phyloP scores from a whole-genome alignment of 2,113 vertebrate genomes.

The Vulpes vulpes region DNA sequence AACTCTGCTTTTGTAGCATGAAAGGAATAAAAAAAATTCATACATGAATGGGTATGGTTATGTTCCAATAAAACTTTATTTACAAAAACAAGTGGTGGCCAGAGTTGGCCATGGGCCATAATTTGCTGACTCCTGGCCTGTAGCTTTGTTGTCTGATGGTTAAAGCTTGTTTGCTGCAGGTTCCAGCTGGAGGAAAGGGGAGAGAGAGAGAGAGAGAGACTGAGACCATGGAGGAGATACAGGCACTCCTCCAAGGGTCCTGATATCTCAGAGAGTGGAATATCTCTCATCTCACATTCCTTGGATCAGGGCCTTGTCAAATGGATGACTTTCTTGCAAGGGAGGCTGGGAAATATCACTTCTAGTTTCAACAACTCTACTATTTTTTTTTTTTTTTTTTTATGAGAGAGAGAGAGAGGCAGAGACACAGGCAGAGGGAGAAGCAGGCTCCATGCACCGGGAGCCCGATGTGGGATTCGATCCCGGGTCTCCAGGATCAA shows the following conservation, averaged over 20 bases:
- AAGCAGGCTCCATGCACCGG: no score
- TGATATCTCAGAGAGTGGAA: background rate
- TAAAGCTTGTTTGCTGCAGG: background rate
- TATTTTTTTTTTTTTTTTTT: background rate
- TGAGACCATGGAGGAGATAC: background rate
- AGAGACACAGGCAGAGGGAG: no score
- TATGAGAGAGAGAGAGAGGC: no score
- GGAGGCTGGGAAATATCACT: background rate
- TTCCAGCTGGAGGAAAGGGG: background rate
- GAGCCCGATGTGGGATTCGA: no score
- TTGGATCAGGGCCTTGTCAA: background rate
- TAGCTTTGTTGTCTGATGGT: background rate
- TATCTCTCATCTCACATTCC: background rate
- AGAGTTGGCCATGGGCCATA: background rate
- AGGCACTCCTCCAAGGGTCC: background rate
- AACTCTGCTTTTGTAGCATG: background rate
- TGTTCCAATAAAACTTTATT: background rate
- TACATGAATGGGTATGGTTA: background rate
- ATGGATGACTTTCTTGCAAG: background rate
- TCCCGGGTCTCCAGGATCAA: no score
- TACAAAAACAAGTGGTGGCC: background rate
- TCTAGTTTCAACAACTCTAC: background rate
- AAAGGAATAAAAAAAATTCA: background rate
- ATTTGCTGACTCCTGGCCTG: background rate
- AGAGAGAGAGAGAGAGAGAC: background rate